Percentiles rank a stretch among this genome's conserved stretches.
These are phyloP conservation scores for Cyclina sinensis DNA, from an alignment of 1,140 invertebrate species.

Conservation along the genomic window DNA sequence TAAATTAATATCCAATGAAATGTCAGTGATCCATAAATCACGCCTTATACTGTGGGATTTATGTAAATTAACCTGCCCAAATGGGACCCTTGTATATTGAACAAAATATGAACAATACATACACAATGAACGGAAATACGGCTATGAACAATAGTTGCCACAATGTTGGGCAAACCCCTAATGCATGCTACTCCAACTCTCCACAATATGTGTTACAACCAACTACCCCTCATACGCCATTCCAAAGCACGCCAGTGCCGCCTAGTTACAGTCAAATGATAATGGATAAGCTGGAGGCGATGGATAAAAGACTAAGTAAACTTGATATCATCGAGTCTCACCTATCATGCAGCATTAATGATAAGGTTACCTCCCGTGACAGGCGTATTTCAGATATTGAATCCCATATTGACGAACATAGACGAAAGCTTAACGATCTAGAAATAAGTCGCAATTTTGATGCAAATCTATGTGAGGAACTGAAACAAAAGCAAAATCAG, in stretches of 20 bases:
- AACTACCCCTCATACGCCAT: neutral
- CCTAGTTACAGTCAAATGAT: neutral
- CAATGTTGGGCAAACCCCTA: neutral
- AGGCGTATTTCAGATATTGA: neutral
- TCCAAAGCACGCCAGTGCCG: neutral
- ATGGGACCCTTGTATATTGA: too few species aligned
- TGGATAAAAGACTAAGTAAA: neutral
- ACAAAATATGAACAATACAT: neutral
- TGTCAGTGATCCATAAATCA: too few species aligned
- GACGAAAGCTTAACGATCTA: neutral
- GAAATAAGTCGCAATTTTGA: conserved; percentile 11
- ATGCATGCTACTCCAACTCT: neutral
- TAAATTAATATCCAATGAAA: too few species aligned
- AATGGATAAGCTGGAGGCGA: neutral
- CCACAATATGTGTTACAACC: neutral
- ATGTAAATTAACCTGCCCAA: too few species aligned
- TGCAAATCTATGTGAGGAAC: neutral
- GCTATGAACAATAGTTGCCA: neutral
- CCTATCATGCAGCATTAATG: neutral
- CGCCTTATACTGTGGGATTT: too few species aligned
- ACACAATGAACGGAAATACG: neutral
- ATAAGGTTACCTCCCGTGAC: neutral
- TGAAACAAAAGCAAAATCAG: neutral
- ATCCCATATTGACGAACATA: neutral
- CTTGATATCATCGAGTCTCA: neutral